Evolutionary conservation across 2,797 vertebrate species (phyloP).

Genomic region (Columba guinea): DNA sequence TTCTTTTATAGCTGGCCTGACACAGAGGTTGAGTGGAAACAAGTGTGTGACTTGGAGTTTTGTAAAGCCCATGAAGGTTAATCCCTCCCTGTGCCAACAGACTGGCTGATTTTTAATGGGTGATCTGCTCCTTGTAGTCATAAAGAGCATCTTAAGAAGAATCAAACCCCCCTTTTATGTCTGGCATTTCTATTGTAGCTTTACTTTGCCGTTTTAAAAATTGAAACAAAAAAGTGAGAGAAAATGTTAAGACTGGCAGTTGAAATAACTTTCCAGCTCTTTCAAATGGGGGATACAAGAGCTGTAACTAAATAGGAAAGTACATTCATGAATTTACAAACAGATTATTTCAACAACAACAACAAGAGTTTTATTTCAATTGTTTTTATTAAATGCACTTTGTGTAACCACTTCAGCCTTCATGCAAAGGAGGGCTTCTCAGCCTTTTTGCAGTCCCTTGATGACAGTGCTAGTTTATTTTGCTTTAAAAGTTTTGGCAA

Average conservation of each 20-base stretch:
- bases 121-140: not conserved
- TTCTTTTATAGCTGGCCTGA: not conserved
- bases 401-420: not conserved
- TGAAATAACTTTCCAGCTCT: not conserved
- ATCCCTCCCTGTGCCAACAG: not conserved
- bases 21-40: not conserved
- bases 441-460: not conserved
- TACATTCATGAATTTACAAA: not conserved
- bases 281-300: not conserved
- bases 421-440: not conserved
- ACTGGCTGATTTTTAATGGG: not conserved
- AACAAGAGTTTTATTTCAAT: not conserved
- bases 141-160: not conserved
- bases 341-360: not conserved
- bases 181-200: not conserved
- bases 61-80: not conserved
- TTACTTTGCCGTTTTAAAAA: not conserved
- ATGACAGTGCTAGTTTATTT: not conserved
- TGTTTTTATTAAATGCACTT: not conserved
- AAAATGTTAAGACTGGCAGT: not conserved
- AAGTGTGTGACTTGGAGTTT: no score
- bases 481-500: not conserved
- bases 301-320: not conserved
- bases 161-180: not conserved
- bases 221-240: accelerated